Percentiles rank a stretch among this genome's conserved stretches.
Conservation (phyloP, 2,888 invertebrate species). For the Eristalis arbustorum region DNA sequence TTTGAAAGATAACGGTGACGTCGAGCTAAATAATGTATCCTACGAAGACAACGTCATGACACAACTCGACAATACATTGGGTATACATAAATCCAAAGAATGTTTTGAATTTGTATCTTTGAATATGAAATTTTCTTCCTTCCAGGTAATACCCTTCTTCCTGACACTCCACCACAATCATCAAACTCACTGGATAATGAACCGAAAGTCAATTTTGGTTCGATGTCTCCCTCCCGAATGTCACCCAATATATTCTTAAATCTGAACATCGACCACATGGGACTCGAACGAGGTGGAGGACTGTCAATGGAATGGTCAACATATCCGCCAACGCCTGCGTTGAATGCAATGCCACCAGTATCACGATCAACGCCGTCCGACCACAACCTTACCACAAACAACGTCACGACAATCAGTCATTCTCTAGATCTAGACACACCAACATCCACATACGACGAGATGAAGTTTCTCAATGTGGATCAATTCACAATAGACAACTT, state of each 20-base stretch:
- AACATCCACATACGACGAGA: conserved; percentile 79
- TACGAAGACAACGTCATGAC: conserved; percentile 77
- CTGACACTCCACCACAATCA: conserved; percentile 78
- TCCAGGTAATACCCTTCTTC: conserved; percentile 76
- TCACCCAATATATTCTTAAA: conserved; percentile 80
- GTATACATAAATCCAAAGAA: conserved; percentile 60
- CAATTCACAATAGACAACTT: conserved; percentile 80
- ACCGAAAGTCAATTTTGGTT: conserved; percentile 75
- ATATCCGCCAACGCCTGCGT: conserved; percentile 72
- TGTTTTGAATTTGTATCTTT: not conserved
- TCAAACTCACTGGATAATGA: conserved; percentile 79
- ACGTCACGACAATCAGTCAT: conserved; percentile 68
- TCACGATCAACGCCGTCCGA: conserved; percentile 51
- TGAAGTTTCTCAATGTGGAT: conserved; percentile 80
- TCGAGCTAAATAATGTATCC: conserved; percentile 73
- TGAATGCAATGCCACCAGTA: conserved; percentile 65
- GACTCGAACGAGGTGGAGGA: conserved; percentile 78
- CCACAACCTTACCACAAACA: conserved; percentile 55
- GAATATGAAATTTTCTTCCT: not conserved
- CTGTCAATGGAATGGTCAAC: conserved; percentile 80
- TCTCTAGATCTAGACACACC: conserved; percentile 76
- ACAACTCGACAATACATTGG: conserved; percentile 77
- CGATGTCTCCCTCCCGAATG: conserved; percentile 78
- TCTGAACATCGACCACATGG: conserved; percentile 79
- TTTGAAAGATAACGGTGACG: conserved; percentile 72